Base-by-base conservation (phyloP, 2,888 invertebrate genomes). In the Brenthis daphne region DNA sequence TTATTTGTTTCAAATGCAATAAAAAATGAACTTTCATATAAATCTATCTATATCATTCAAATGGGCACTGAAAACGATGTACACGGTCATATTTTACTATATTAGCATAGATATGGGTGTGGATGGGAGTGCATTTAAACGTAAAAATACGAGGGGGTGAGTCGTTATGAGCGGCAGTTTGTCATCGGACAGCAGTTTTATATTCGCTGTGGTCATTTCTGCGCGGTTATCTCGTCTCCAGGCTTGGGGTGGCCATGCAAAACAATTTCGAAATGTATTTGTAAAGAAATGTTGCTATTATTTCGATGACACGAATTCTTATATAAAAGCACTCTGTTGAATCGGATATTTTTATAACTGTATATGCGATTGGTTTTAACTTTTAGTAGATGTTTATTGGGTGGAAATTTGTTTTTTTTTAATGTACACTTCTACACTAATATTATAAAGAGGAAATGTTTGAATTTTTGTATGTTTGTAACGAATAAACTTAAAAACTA, bases 111-210 rank as follows among this genome's bases (percentile, higher is more conserved):
- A 74, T 75, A 75, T 67, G 73, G 69, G 53, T 57, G 64, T 66
- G 63, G 16, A 29, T 50, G 60, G 80, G 79, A 84, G 80, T 83
- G 82, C 80, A 80, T 77, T 79, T 82, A 74, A 75, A 81, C 80
- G 85, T 85, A 87, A 86, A 87, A 87, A 87, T 87, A 83, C 79
- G 77, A 77, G 80, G 82, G 74, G 78, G 77, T 71, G 74, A 76
- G 74, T 77, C 82, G 85, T 85, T 86, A 87, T 81, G 79, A 79
- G 77, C 74, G 78, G 83, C 79, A 80, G 80, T 89, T 83, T 86
- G 84, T 89, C 89, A 89, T 88, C 81, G 79, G 77, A 77, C 78
- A 83, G 78, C 84, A 80, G 80, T 82, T 85, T 88, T 87, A 88
- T 86, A 79, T 81, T 76, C 75, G 77, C 80, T 76, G 79, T 78